Conservation (phyloP, 1,140 invertebrate genomes). For the Grapholita molesta region DNA sequence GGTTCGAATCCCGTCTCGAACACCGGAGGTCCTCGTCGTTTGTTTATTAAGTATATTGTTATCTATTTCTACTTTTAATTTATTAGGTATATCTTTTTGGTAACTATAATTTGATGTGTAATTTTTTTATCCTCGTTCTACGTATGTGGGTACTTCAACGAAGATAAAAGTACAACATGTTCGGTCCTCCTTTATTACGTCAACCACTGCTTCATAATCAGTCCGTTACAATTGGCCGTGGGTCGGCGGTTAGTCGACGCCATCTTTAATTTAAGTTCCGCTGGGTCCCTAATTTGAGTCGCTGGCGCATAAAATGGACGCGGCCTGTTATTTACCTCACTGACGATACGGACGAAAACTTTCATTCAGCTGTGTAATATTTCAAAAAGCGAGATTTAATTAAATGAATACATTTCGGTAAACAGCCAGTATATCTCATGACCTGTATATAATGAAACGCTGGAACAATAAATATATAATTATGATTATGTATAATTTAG, state of each 20-base stretch:
- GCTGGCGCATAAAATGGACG: not conserved
- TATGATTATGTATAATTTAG: too few relatives aligned
- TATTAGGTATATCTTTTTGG: too few relatives aligned
- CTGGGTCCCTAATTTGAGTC: not conserved
- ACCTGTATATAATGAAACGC: too few relatives aligned
- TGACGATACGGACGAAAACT: not conserved
- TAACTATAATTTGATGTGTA: too few relatives aligned
- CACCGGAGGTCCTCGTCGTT: too few relatives aligned
- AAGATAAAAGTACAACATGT: not conserved
- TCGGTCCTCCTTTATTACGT: not conserved
- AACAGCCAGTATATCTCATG: too few relatives aligned
- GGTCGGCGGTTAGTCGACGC: not conserved
- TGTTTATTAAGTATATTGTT: too few relatives aligned
- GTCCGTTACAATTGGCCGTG: not conserved
- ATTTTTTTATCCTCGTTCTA: too few relatives aligned
- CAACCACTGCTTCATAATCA: not conserved
- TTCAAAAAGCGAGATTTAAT: not conserved
- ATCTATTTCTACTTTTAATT: too few relatives aligned
- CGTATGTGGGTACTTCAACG: too few relatives aligned
- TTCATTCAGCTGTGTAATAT: not conserved
- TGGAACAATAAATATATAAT: too few relatives aligned
- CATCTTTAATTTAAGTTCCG: not conserved
- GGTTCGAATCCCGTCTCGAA: too few relatives aligned
- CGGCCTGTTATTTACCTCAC: not conserved
- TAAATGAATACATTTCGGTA: not conserved